These are phyloP conservation scores for Euclidia mi DNA, from an alignment of 2,888 invertebrate genomes.

Conservation along the genomic window DNA sequence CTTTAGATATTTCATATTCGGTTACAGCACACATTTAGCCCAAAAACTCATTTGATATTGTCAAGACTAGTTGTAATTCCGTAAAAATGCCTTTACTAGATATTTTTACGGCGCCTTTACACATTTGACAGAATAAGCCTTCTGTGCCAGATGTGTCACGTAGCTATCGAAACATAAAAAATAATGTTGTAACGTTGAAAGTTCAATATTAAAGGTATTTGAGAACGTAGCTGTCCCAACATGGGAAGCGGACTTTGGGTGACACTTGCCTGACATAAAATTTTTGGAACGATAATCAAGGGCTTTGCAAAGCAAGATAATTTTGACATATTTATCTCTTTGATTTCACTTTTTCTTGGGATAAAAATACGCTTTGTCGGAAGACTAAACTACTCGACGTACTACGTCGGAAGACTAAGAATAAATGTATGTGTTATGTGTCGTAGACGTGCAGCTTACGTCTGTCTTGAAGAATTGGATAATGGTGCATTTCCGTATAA, in stretches of 20 bases:
- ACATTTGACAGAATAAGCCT: conserved; percentile 43
- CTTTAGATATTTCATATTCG: too few species aligned
- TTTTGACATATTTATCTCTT: not conserved
- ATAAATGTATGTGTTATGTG: too few species aligned
- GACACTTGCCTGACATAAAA: conserved; percentile 4
- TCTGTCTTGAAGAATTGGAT: too few species aligned
- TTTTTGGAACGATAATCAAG: conserved; percentile 1
- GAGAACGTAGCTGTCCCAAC: conserved; percentile 22
- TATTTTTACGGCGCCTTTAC: conserved; percentile 41
- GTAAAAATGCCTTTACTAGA: conserved; percentile 36
- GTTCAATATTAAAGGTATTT: conserved; percentile 39
- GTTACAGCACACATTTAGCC: not conserved
- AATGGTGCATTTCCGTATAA: too few species aligned
- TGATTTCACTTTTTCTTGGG: not conserved
- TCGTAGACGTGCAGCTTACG: too few species aligned
- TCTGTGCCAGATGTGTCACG: conserved; percentile 49
- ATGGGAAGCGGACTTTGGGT: conserved; percentile 26
- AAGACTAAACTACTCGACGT: too few species aligned
- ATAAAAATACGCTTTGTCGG: too few species aligned
- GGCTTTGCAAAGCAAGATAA: not conserved
- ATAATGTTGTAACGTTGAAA: conserved; percentile 49
- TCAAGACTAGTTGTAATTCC: conserved; percentile 8
- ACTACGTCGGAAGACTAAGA: too few species aligned
- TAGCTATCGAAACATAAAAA: conserved; percentile 51
- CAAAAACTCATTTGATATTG: not conserved